Evolutionary conservation across 2,113 vertebrate species (phyloP), one percentile per base, ranked within the genome.

Genomic region (Pseudorhombus dupliciocellatus): DNA sequence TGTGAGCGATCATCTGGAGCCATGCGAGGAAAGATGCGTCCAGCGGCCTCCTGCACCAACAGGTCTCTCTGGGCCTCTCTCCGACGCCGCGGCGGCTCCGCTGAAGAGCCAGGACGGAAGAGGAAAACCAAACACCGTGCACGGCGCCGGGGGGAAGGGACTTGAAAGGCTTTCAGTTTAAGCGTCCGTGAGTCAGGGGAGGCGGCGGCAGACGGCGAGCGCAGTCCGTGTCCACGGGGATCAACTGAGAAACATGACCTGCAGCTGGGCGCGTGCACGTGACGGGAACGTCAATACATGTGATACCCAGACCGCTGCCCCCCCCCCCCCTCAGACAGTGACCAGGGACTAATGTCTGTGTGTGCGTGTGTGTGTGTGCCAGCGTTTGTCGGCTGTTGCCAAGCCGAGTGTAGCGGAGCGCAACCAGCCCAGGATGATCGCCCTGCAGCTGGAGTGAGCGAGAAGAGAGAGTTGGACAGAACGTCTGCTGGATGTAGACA

Each of bases 341-440:
- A 71, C 0, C 0, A 34, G 26, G n/a, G 65, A 44, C 53, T 77
- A 80, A 80, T 77, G 68, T 72, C 55, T 50, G 31, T 22, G 40
- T 67, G 26, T 51, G 65, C 58, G 30, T 54, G 37, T 57, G 56
- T 52, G 48, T 20, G 21, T 25, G n/a, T 21, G 60, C 42, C 70
- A 61, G 70, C 21, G 28, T 75, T 70, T 58, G 58, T 40, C 9
- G 14, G n/a, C 51, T 14, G 55, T 52, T 52, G 61, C 80, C 64
- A 77, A 86, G 25, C 60, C 18, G 46, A 64, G 72, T 40, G 62
- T 56, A 79, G 51, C 24, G 1, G 63, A 31, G n/a, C 78, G 25
- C 53, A 73, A 73, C 63, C 69, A 37, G 72, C 18, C 80, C 59
- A 30, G 51, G 46, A 75, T 85, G 81, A 78, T 73, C 58, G 54